Base-by-base conservation (phyloP, 2,113 vertebrate genomes). In the Oceanites oceanicus region DNA sequence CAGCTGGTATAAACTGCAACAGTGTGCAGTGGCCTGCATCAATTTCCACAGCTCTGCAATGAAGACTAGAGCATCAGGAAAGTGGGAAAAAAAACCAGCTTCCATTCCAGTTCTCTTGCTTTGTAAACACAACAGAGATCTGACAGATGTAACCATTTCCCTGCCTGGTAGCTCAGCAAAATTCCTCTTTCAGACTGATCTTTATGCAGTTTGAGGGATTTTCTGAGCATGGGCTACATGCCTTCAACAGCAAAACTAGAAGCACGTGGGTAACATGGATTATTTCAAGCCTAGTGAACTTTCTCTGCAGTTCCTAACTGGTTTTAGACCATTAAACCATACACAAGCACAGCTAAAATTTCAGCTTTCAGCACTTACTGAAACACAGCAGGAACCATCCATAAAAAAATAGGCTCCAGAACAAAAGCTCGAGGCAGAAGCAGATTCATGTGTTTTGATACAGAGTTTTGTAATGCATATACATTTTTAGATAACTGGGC, bases 41-140 rank as follows among this genome's bases (percentile, higher is more conserved):
- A 4, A 11, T 71, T 44, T 44, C 26, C 25, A 29, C 62, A 88
- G 16, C 16, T 47, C 65, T 62, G 23, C 58, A 92, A 34, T 1
- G 1, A 8, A 30, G 29, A 66, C 16, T 19, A 70, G 13, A 82
- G 30, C 38, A 71, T 42, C 18, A 30, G 29, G 16, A 61, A 86
- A 65, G 8, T 3, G 4, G 7, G 10, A 15, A 0, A 3, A 27
- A 10, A n/a, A 21, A 15, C 2, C 10, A 62, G 20, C 7, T 88
- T 86, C 59, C n/a, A 52, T 59, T 83, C 32, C 38, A 10, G 1
- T 75, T 81, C 20, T 30, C 30, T 74, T 66, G n/a, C 42, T 81
- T 70, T 67, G 52, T n/a, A 71, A 63, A 59, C 23, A n/a, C 29
- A 92, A n/a, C 45, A 36, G 71, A 82, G 34, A 55, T 38, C 38